Evolutionary conservation across 2,888 invertebrate species (phyloP).

Genomic region (Psylliodes chrysocephalus): DNA sequence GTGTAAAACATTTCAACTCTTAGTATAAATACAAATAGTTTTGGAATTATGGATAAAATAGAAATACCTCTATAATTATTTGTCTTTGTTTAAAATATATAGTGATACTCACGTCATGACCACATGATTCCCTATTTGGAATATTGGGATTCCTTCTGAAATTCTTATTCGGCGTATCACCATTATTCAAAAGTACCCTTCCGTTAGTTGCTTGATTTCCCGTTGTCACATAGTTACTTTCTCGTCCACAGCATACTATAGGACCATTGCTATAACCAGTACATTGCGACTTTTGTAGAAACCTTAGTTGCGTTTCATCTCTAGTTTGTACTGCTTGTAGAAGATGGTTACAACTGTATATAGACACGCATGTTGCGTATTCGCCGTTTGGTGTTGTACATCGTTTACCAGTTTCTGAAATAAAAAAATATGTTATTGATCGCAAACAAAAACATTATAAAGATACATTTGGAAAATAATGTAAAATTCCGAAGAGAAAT

Average conservation of each 20-base stretch:
- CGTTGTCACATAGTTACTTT: constrained; percentile 32
- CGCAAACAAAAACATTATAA: no score
- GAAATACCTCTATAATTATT: no score
- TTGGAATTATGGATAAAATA: no score
- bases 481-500: no score
- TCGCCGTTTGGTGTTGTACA: constrained; percentile 66
- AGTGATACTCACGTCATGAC: constrained; percentile 54
- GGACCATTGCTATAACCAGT: constrained; percentile 64
- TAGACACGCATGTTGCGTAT: constrained; percentile 64
- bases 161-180: constrained; percentile 3
- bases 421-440: no score
- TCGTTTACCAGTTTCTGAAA: constrained; percentile 55
- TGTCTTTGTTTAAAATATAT: no score
- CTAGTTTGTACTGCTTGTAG: constrained; percentile 59
- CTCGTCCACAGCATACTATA: constrained; percentile 65
- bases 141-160: constrained; percentile 40
- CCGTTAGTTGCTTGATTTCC: constrained; percentile 1
- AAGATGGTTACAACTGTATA: constrained; percentile 65
- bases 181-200: neutral
- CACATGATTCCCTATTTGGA: constrained; percentile 52
- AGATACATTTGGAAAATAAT: no score
- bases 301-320: constrained; percentile 55
- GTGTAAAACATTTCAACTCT: no score
- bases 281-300: constrained; percentile 68
- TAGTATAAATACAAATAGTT: no score